phyloP scores from a whole-genome alignment of 1,140 invertebrate genomes.

The Rhopalosiphum padi region DNA sequence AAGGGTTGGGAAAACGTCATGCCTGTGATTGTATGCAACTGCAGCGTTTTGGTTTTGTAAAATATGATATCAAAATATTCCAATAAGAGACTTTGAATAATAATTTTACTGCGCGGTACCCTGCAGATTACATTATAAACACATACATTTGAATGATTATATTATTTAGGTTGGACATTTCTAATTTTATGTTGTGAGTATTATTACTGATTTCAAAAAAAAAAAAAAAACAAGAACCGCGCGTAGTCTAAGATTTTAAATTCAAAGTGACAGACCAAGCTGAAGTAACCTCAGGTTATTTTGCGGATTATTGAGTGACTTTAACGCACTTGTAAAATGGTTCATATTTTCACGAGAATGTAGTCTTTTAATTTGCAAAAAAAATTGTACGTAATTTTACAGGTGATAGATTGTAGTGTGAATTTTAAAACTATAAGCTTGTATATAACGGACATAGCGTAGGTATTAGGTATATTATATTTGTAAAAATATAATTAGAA shows the following conservation, averaged over 20 bases:
- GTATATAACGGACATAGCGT: too few species aligned
- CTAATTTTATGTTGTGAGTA: neutral
- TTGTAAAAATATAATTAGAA: too few species aligned
- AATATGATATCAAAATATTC: neutral
- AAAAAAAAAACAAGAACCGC: neutral
- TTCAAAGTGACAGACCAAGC: neutral
- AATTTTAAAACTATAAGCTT: too few species aligned
- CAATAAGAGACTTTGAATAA: neutral
- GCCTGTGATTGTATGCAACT: neutral
- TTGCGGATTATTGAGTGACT: neutral
- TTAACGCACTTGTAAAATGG: neutral
- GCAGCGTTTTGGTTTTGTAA: neutral
- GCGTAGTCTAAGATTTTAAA: neutral
- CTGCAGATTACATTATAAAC: neutral
- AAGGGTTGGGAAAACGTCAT: too few species aligned
- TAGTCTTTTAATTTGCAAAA: too few species aligned
- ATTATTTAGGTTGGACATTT: neutral
- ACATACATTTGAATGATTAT: neutral
- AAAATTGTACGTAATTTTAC: too few species aligned
- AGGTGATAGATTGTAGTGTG: too few species aligned
- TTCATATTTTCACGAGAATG: too few species aligned
- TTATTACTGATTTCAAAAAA: neutral
- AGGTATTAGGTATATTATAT: too few species aligned
- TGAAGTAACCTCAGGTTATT: neutral
- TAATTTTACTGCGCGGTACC: neutral